Base-by-base conservation (phyloP, 1,140 invertebrate genomes). In the Trissolcus basalis region DNA sequence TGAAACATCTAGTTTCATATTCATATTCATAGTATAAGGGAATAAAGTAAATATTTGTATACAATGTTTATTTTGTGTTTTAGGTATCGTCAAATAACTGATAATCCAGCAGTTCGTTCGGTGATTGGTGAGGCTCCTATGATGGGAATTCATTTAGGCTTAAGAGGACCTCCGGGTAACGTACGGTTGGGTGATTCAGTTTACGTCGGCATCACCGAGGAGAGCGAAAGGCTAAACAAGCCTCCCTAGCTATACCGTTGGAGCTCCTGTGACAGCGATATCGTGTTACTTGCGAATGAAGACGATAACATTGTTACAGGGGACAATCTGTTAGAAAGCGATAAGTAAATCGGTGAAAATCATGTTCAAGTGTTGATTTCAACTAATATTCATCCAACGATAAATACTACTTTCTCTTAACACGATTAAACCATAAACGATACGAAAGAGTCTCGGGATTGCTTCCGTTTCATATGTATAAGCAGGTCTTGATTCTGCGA, bases 81-180 rank as follows among this genome's bases (percentile, higher is more conserved):
- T 39, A 90, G 88, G 14, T 90, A 89, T 55, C 82, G 88, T 6
- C 82, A 84, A 60, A n/a, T n/a, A n/a, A 79, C 88, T 32, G 74
- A 67, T 13, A 83, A 88, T 60, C 79, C 85, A 0, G 60, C 77
- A 27, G 14, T 86, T 6, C 75, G 82, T n/a, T 50, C 71, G 0
- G 14, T 67, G 5, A 65, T 68, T 11, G 81, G 83, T 0, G 82
- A 88, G 12, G 85, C 81, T 78, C 88, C 88, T 1, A 79, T 87
- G 0, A 83, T 89, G 83, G 88, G 88, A 5, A 82, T 89, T 43
- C 85, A 89, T 60, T 59, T 89, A 16, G 88, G 83, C 5, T n/a
- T 89, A 0, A 79, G 79, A 27, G 70, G 83, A 9, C 10, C 80
- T 8, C 71, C 54, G 9, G 85, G 83, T 0, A 74, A 35, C 0